Evolutionary conservation across 2,888 invertebrate species (phyloP).

Genomic region (Pediacus dermestoides): DNA sequence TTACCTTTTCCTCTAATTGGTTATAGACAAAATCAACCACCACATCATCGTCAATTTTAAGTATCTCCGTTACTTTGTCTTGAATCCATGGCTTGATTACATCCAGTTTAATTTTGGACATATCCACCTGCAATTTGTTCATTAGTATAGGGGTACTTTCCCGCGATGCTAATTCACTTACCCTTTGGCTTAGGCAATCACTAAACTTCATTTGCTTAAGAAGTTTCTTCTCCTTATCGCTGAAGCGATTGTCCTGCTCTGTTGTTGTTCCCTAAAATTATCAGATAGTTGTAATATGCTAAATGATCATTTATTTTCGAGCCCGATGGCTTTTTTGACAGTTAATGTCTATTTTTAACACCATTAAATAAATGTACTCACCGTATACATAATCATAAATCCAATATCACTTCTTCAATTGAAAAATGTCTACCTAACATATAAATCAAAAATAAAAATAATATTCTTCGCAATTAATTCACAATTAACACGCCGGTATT

Average conservation of each 20-base stretch:
- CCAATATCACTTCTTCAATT: conserved; percentile 7
- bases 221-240: conserved; percentile 98
- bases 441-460: too few species aligned
- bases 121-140: conserved; percentile 75
- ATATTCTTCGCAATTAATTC: too few species aligned
- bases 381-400: conserved; percentile 45
- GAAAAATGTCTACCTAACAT: too few species aligned
- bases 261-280: conserved; percentile 87
- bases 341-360: conserved; percentile 15
- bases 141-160: conserved; percentile 1
- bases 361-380: conserved; percentile 30
- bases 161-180: conserved; percentile 43
- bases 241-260: conserved; percentile 98
- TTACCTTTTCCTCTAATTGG: conserved; percentile 92
- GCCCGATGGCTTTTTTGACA: too few species aligned
- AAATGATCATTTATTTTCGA: conserved; percentile 1
- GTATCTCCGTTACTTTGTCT: conserved; percentile 89
- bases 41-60: conserved; percentile 98
- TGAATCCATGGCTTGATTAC: conserved; percentile 99
- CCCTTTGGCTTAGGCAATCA: conserved; percentile 89
- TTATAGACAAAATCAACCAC: conserved; percentile 98
- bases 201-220: conserved; percentile 99
- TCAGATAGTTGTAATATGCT: conserved; percentile 20
- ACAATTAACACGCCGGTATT: too few species aligned
- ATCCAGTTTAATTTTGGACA: conserved; percentile 97